Conservation (phyloP, 1,140 invertebrate species). For the Papilio helenus region DNA sequence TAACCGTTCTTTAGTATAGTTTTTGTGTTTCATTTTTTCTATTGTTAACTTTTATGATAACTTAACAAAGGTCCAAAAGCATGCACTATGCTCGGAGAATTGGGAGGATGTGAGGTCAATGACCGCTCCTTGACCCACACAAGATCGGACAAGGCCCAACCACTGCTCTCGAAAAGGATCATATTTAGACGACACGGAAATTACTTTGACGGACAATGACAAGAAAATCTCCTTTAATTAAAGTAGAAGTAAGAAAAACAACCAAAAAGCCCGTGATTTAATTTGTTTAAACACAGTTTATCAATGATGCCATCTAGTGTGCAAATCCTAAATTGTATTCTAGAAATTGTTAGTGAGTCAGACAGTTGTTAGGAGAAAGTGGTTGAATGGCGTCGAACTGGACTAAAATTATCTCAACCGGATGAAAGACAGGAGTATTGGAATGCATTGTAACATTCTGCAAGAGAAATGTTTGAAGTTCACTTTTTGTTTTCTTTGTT, state of each 20-base stretch:
- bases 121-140: slow-evolving; percentile 38
- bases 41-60: not conserved
- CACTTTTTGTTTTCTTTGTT: not conserved
- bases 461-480: not conserved
- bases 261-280: too few species aligned
- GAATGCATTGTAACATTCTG: slow-evolving; percentile 8
- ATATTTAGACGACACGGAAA: not conserved
- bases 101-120: slow-evolving; percentile 28
- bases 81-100: not conserved
- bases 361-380: slow-evolving; percentile 51
- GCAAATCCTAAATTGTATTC: slow-evolving; percentile 45
- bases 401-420: slow-evolving; percentile 43
- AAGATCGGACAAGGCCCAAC: slow-evolving; percentile 31
- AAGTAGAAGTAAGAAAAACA: too few species aligned
- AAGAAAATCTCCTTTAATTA: not conserved
- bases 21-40: not conserved
- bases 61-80: not conserved
- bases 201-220: not conserved
- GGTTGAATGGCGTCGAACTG: slow-evolving; percentile 41
- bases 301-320: slow-evolving; percentile 29
- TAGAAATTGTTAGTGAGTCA: slow-evolving; percentile 51
- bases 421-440: slow-evolving; percentile 24
- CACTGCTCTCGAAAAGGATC: slow-evolving; percentile 36
- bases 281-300: too few species aligned
- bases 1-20: not conserved